Percentiles rank a stretch among this genome's conserved stretches.
These are phyloP conservation scores for Cyclophora punctaria DNA, from an alignment of 2,888 invertebrate genomes.

Conservation along the genomic window DNA sequence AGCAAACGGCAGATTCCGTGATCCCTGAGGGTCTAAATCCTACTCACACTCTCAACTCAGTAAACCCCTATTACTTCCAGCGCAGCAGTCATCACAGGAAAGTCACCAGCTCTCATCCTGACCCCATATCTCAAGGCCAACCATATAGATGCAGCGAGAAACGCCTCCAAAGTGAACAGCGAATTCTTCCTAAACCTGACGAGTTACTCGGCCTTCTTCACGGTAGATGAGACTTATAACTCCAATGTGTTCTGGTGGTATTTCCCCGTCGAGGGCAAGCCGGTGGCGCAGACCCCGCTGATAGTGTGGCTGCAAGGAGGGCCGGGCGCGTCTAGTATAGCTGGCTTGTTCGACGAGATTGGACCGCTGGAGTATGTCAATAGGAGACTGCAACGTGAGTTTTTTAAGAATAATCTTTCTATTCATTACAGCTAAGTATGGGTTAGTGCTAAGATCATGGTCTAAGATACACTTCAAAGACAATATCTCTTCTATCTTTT, in stretches of 20 bases:
- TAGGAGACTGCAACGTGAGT: slow-evolving; percentile 40
- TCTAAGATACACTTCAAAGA: too few species aligned
- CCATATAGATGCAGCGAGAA: slow-evolving; percentile 34
- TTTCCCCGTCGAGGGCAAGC: slow-evolving; percentile 75
- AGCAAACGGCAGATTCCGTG: too few species aligned
- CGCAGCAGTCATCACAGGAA: slow-evolving; percentile 16
- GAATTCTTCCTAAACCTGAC: slow-evolving; percentile 46
- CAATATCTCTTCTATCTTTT: too few species aligned
- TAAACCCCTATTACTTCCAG: slow-evolving; percentile 21
- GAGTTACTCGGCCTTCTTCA: slow-evolving; percentile 72
- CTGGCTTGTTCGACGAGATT: slow-evolving; percentile 55
- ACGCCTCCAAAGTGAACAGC: slow-evolving; percentile 37
- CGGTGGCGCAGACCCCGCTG: slow-evolving; percentile 73
- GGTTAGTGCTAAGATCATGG: too few species aligned
- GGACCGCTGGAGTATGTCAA: slow-evolving; percentile 45
- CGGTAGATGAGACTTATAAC: slow-evolving; percentile 80
- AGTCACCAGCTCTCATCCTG: slow-evolving; percentile 39
- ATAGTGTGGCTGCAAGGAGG: slow-evolving; percentile 93
- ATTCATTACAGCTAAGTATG: too few species aligned
- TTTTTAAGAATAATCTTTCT: not conserved
- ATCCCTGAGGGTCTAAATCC: too few species aligned
- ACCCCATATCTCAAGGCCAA: slow-evolving; percentile 43
- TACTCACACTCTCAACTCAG: not conserved
- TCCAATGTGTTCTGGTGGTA: slow-evolving; percentile 92
- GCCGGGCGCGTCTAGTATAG: slow-evolving; percentile 81